Base-by-base conservation (phyloP, 2,888 invertebrate species). In the Caenorhabditis imperialis region DNA sequence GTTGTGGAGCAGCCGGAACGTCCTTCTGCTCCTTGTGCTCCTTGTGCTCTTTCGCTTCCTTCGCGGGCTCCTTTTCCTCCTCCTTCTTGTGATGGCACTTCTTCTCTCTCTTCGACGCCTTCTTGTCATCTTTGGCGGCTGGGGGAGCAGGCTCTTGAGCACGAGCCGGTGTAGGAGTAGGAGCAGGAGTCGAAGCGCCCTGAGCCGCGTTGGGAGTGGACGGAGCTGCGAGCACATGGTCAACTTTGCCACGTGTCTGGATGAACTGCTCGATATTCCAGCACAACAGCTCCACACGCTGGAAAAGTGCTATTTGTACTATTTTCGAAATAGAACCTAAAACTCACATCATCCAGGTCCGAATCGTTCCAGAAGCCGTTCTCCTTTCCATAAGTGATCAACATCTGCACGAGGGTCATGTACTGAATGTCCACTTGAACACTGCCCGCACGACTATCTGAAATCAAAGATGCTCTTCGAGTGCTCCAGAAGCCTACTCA, bases 351-450 rank as follows among this genome's bases (percentile, higher is more conserved):
- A 51, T 74, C 74, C 16, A 74, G 33, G 42, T 74, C 74, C 16
- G 62, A 23, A 57, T 74, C 74, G 3, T 74, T 62, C 74, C 74
- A 74, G 33, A 57, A 74, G 0, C 74, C 74, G 45, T 74, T 74
- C 16, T 69, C 69, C 30, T 74, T 74, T 0, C 75, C 75, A 16
- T 63, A 75, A 16, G 71, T 70, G 27, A 65, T 30, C 14, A 75
- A 14, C 3, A 75, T 30, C 42, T 71, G 61, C 6, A 71, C 67
- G n/a, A 75, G 44, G 10, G 65, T 53, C 75, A 75, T 60, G 48
- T 75, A 75, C 16, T 75, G 75, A 20, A 75, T 62, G 35, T 75
- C 75, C 10, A 75, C 75, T 35, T 75, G 75, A 18, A 75, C 60
- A 58, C 75, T 75, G 33, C 65, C 58, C 8, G 51, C 47, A n/a